A percentile compares a stretch with the other conserved stretches of the same genome.
Conservation (phyloP, 2,888 invertebrate genomes). For the Lithophane semibrunnea region DNA sequence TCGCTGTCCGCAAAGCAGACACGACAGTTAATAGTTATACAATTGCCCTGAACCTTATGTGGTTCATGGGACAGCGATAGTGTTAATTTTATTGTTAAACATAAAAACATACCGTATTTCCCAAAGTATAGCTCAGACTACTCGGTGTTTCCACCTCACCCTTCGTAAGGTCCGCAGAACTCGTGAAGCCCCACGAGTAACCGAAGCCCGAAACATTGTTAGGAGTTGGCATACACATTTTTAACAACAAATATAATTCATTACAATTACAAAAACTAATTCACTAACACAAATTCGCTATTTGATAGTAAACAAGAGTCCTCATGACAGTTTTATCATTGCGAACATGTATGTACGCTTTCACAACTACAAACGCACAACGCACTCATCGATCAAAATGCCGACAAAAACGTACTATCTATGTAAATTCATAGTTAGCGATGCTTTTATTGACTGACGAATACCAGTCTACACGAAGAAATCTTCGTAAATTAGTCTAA, state of each 20-base stretch:
- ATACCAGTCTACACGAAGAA: constrained; percentile 70
- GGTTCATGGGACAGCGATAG: no score
- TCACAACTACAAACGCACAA: constrained; percentile 88
- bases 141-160: constrained; percentile 88
- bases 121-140: constrained; percentile 88
- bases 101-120: constrained; percentile 84
- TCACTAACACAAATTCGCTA: constrained; percentile 86
- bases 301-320: constrained; percentile 87
- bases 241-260: constrained; percentile 71
- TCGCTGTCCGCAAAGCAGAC: no score
- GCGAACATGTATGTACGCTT: constrained; percentile 88
- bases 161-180: constrained; percentile 87
- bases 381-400: constrained; percentile 85
- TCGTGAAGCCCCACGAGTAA: constrained; percentile 89
- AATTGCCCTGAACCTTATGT: no score
- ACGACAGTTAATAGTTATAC: no score
- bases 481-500: constrained; percentile 78
- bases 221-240: constrained; percentile 90
- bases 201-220: constrained; percentile 89
- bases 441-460: constrained; percentile 62
- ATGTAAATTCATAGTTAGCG: constrained; percentile 70
- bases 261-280: constrained; percentile 82
- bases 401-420: constrained; percentile 77
- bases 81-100: not conserved
- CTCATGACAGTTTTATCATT: constrained; percentile 89